A percentile compares a stretch with the other conserved stretches of the same genome.
Evolutionary conservation across 2,888 invertebrate genomes (phyloP).

Genomic region (Ommatoiulus sabulosus): DNA sequence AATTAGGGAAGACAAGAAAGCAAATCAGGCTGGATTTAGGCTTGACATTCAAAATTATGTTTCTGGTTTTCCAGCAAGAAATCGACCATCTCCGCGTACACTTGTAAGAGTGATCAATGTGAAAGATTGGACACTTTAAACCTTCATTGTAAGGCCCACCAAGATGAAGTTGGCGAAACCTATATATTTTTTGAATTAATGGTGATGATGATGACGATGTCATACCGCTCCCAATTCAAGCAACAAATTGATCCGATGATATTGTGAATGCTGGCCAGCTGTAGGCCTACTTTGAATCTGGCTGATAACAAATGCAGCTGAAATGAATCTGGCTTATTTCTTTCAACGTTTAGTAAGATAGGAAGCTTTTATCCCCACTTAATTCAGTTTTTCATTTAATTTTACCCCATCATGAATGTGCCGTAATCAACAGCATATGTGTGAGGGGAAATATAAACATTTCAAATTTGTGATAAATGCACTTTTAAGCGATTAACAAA

Average conservation of each 20-base stretch:
- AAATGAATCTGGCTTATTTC: constrained; percentile 23
- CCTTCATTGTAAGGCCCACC: neutral
- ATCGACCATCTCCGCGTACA: neutral
- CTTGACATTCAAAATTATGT: constrained; percentile 40
- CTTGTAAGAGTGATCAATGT: neutral
- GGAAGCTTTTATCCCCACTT: constrained; percentile 36
- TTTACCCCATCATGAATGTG: neutral
- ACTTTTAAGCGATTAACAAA: neutral
- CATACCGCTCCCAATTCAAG: neutral
- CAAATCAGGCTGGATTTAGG: constrained; percentile 13
- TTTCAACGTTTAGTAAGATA: neutral
- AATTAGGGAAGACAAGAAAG: constrained; percentile 37
- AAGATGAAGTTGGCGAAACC: neutral
- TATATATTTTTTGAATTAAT: constrained; percentile 17
- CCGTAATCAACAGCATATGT: neutral
- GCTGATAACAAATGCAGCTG: neutral
- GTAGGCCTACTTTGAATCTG: neutral
- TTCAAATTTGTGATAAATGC: neutral
- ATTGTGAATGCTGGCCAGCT: neutral
- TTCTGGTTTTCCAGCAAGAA: neutral
- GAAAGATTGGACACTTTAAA: neutral
- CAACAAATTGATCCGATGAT: neutral
- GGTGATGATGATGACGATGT: constrained; percentile 40
- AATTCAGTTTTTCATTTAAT: constrained; percentile 5
- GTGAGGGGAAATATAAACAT: constrained; percentile 20